Percentiles rank a stretch among this genome's conserved stretches.
These are phyloP conservation scores for Conops quadrifasciatus DNA, from an alignment of 2,888 invertebrate species.

Conservation along the genomic window DNA sequence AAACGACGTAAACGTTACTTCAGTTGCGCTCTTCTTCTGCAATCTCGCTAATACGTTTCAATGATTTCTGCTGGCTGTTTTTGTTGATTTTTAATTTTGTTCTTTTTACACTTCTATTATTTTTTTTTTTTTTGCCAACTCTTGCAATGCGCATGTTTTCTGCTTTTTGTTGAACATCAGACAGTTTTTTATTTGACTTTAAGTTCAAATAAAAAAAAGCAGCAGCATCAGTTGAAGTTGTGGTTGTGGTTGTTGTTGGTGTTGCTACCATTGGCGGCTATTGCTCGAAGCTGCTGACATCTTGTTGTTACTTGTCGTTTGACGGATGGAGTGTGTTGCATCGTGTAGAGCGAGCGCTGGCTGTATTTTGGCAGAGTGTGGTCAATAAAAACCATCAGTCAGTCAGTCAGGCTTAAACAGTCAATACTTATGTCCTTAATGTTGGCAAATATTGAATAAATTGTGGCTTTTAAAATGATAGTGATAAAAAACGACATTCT, in stretches of 20 bases:
- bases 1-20: neutral
- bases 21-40: slow-evolving; percentile 22
- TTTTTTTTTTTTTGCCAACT: slow-evolving; percentile 21
- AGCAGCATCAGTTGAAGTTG: too few relatives aligned
- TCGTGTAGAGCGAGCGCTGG: slow-evolving; percentile 18
- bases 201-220: too few relatives aligned
- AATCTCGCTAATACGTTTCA: too few relatives aligned
- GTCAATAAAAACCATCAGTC: slow-evolving; percentile 22
- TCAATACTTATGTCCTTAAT: slow-evolving; percentile 31
- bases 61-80: neutral
- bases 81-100: too few relatives aligned
- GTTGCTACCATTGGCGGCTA: neutral
- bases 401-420: slow-evolving; percentile 13
- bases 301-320: slow-evolving; percentile 5
- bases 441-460: slow-evolving; percentile 31
- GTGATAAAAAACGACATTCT: neutral
- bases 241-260: neutral
- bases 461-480: slow-evolving; percentile 5
- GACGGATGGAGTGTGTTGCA: slow-evolving; percentile 33
- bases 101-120: too few relatives aligned
- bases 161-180: slow-evolving; percentile 21
- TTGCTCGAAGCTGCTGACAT: neutral
- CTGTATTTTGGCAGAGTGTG: neutral
- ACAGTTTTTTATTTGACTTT: slow-evolving; percentile 24
- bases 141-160: slow-evolving; percentile 13